phyloP scores from a whole-genome alignment of 2,113 vertebrate genomes.

The Polypterus bichir region DNA sequence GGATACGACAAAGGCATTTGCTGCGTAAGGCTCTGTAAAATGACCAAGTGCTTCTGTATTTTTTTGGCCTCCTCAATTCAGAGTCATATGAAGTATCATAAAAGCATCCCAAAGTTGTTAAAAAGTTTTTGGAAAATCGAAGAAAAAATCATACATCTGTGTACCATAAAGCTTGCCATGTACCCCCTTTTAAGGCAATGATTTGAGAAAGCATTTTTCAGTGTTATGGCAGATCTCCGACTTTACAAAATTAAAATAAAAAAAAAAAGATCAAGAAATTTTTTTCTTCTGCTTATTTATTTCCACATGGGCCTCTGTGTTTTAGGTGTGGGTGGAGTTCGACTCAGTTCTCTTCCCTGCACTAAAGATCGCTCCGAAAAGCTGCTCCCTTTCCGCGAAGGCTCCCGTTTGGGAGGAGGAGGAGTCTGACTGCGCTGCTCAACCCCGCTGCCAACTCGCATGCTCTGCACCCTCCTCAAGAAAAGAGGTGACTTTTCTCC shows the following conservation, averaged over 20 bases:
- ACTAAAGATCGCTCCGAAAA: conserved; percentile 52
- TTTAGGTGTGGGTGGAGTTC: conserved; percentile 40
- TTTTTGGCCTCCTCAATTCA: too few species aligned
- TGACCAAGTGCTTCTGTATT: too few species aligned
- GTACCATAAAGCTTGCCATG: too few species aligned
- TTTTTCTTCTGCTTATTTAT: conserved; percentile 37
- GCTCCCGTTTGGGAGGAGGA: conserved; percentile 26
- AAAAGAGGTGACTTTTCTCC: conserved; percentile 37
- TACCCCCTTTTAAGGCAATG: conserved; percentile 10
- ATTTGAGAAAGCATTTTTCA: conserved; percentile 6
- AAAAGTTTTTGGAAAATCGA: too few species aligned
- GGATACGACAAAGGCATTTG: too few species aligned
- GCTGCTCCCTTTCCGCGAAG: conserved; percentile 39
- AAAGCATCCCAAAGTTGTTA: too few species aligned
- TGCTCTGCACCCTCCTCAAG: conserved; percentile 62
- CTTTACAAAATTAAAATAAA: too few species aligned
- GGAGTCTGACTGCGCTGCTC: conserved; percentile 38
- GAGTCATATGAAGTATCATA: too few species aligned
- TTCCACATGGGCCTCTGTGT: conserved; percentile 63
- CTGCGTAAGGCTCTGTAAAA: too few species aligned
- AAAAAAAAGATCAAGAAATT: too few species aligned
- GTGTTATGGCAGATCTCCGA: conserved; percentile 4
- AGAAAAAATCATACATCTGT: too few species aligned
- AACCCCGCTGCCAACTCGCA: conserved; percentile 42
- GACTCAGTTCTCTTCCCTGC: conserved; percentile 42